phyloP scores from a whole-genome alignment of 2,888 invertebrate species.

The Dione juno region DNA sequence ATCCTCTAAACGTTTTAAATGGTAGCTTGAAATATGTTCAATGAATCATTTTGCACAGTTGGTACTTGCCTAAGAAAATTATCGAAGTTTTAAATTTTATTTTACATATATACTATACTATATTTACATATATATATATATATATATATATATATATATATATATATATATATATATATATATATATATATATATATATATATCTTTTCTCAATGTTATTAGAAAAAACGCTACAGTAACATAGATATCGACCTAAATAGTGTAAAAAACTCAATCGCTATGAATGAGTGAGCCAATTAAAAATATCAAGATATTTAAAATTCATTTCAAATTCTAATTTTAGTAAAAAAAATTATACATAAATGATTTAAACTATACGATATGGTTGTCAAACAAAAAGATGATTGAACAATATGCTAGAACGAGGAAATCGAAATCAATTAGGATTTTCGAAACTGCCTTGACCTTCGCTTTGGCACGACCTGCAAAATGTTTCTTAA shows the following conservation, averaged over 20 bases:
- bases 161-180: no score
- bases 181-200: no score
- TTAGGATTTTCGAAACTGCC: slow-evolving; percentile 51
- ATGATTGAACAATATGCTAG: slow-evolving; percentile 40
- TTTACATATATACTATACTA: no score
- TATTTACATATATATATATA: no score
- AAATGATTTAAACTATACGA: neutral
- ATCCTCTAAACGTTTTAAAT: slow-evolving; percentile 3
- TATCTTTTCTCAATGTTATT: no score
- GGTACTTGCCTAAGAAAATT: no score
- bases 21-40: neutral
- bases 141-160: no score
- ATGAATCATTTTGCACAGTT: no score
- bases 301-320: neutral
- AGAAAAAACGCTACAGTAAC: no score
- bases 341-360: neutral
- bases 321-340: neutral
- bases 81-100: no score
- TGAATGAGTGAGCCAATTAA: neutral
- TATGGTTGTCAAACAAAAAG: slow-evolving; percentile 37
- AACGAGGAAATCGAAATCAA: slow-evolving; percentile 54
- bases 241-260: no score
- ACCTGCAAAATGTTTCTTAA: slow-evolving; percentile 53
- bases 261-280: no score
- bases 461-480: slow-evolving; percentile 62